These are phyloP conservation scores for Halcyon badia DNA, from an alignment of 2,797 vertebrate genomes.

Conservation along the genomic window DNA sequence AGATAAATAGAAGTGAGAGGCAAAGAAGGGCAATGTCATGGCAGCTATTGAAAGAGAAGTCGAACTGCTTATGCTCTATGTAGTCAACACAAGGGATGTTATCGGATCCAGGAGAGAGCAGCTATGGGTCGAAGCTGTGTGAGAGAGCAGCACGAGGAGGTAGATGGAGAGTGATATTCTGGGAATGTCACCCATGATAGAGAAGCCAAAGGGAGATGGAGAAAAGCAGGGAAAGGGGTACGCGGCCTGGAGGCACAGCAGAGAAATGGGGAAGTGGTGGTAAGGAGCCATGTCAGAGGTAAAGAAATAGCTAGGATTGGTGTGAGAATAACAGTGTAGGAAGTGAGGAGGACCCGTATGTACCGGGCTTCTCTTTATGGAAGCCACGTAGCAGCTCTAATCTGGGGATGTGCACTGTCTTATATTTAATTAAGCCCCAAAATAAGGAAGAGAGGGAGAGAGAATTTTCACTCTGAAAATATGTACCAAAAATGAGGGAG, in stretches of 20 bases:
- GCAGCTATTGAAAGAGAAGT: background rate
- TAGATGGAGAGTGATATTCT: background rate
- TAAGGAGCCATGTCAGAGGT: background rate
- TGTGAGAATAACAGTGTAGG: background rate
- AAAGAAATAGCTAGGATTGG: background rate
- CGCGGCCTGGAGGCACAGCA: background rate
- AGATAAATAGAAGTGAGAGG: background rate
- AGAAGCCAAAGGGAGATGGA: background rate
- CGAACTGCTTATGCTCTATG: background rate
- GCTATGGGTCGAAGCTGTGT: background rate
- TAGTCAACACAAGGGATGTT: background rate
- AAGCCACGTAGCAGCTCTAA: background rate
- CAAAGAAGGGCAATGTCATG: fast-evolving
- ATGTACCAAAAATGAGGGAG: background rate
- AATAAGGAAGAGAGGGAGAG: background rate
- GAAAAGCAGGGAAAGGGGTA: background rate
- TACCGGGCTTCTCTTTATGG: background rate
- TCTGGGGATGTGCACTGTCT: background rate
- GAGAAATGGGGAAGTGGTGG: background rate
- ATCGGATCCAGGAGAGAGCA: background rate
- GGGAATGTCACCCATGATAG: background rate
- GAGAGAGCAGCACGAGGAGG: background rate
- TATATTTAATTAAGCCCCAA: background rate
- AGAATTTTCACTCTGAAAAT: background rate
- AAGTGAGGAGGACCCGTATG: fast-evolving